A percentile compares a stretch with the other conserved stretches of the same genome.
Evolutionary conservation across 2,888 invertebrate species (phyloP).

Genomic region (Odontomyia ornata): DNA sequence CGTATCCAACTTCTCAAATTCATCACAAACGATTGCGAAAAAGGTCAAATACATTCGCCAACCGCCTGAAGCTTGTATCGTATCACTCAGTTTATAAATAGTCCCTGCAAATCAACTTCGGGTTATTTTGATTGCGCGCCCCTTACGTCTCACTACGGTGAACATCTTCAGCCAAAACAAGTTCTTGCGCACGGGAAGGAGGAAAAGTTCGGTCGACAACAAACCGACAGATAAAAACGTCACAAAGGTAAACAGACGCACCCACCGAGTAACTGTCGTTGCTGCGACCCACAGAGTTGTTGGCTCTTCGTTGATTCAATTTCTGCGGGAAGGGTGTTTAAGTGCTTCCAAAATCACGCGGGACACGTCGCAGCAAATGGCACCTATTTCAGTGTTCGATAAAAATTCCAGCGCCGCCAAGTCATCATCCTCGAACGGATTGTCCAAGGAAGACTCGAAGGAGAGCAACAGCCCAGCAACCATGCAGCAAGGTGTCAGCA

Average conservation of each 20-base stretch:
- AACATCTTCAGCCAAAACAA: not conserved
- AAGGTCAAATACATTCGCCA: too few relatives aligned
- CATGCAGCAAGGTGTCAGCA: conserved; percentile 15
- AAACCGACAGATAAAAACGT: conserved; percentile 5
- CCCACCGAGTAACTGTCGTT: not conserved
- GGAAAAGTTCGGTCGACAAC: not conserved
- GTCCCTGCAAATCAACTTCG: not conserved
- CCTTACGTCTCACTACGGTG: not conserved
- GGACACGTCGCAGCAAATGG: conserved; percentile 8
- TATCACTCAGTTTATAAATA: conserved; percentile 20
- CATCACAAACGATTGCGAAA: too few relatives aligned
- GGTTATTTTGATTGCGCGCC: conserved; percentile 17
- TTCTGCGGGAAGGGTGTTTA: not conserved
- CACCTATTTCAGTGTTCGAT: conserved; percentile 42
- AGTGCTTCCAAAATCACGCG: not conserved
- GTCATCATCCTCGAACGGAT: not conserved
- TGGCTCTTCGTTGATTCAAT: too few relatives aligned
- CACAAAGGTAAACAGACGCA: conserved; percentile 14
- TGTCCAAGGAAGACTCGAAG: conserved; percentile 1
- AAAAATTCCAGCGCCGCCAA: conserved; percentile 3
- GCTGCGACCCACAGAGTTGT: too few relatives aligned
- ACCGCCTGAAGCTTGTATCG: not conserved
- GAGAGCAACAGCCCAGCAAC: not conserved
- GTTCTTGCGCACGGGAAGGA: not conserved
- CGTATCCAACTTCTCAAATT: too few relatives aligned